Conservation (phyloP, 2,113 vertebrate genomes). For the Cynocephalus volans region DNA sequence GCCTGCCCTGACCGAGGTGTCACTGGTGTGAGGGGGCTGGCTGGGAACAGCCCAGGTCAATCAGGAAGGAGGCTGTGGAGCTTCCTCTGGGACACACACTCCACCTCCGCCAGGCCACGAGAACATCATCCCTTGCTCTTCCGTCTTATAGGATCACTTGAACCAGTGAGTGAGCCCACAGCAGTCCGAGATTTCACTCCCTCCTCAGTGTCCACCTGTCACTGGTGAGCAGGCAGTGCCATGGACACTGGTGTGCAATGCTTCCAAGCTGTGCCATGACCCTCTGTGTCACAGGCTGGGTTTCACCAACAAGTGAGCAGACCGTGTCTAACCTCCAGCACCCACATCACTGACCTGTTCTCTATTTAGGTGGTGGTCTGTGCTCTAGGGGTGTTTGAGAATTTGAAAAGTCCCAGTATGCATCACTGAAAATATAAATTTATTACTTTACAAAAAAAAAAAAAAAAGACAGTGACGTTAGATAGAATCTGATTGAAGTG, state of each 20-base stretch:
- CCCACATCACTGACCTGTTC: fast-evolving
- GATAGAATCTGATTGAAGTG: fast-evolving
- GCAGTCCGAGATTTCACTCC: too few relatives aligned
- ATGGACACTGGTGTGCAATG: fast-evolving
- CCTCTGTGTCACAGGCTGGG: fast-evolving
- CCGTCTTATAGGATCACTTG: fast-evolving
- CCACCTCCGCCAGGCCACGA: fast-evolving
- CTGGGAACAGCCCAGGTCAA: fast-evolving
- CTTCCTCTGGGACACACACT: not conserved
- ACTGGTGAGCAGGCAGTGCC: not conserved
- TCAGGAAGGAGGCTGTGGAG: fast-evolving
- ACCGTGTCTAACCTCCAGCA: fast-evolving
- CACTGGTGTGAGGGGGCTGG: fast-evolving
- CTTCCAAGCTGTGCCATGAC: fast-evolving
- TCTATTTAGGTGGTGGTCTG: fast-evolving
- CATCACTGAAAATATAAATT: not conserved
- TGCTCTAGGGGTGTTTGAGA: too few relatives aligned
- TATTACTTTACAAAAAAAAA: fast-evolving
- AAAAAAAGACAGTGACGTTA: not conserved
- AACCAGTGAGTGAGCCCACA: not conserved
- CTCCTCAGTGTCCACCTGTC: too few relatives aligned
- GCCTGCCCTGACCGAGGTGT: fast-evolving
- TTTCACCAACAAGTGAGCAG: fast-evolving
- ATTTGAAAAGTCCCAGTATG: not conserved
- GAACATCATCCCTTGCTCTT: fast-evolving